Evolutionary conservation across 2,888 invertebrate genomes (phyloP).

Genomic region (Mycogona germanica): DNA sequence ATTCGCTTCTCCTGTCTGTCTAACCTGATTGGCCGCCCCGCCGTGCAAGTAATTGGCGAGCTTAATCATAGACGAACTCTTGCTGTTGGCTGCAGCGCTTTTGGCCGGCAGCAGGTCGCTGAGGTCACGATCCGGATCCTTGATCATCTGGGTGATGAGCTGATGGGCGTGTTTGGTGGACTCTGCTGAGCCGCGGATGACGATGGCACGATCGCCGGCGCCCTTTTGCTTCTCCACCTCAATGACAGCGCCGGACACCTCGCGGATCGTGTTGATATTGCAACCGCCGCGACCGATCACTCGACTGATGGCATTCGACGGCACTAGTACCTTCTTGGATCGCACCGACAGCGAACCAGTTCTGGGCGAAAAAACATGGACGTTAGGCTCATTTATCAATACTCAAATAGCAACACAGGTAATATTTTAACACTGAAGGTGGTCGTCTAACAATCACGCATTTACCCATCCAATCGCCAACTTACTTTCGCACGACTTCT

Average conservation of each 20-base stretch:
- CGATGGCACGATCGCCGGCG: slow-evolving; percentile 86
- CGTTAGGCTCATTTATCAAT: too few species aligned
- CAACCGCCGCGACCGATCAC: slow-evolving; percentile 95
- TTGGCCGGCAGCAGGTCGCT: slow-evolving; percentile 2
- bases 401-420: too few species aligned
- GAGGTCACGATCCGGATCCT: slow-evolving; percentile 90
- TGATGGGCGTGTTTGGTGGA: slow-evolving; percentile 84
- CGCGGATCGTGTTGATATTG: slow-evolving; percentile 96
- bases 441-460: too few species aligned
- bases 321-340: slow-evolving; percentile 82
- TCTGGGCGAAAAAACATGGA: too few species aligned
- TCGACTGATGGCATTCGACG: slow-evolving; percentile 86
- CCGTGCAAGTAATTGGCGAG: too few species aligned
- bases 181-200: slow-evolving; percentile 88
- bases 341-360: too few species aligned
- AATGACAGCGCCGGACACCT: slow-evolving; percentile 93
- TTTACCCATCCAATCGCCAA: too few species aligned
- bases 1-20: too few species aligned
- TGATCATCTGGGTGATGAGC: slow-evolving; percentile 80
- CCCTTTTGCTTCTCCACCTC: slow-evolving; percentile 94
- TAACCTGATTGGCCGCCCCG: too few species aligned
- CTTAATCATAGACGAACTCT: slow-evolving; percentile 1
- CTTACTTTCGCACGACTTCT: slow-evolving; percentile 75
- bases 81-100: background rate
- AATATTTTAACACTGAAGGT: too few species aligned